Evolutionary conservation across 1,140 invertebrate genomes (phyloP), one percentile per base, ranked within the genome.

Genomic region (Magallana gigas): DNA sequence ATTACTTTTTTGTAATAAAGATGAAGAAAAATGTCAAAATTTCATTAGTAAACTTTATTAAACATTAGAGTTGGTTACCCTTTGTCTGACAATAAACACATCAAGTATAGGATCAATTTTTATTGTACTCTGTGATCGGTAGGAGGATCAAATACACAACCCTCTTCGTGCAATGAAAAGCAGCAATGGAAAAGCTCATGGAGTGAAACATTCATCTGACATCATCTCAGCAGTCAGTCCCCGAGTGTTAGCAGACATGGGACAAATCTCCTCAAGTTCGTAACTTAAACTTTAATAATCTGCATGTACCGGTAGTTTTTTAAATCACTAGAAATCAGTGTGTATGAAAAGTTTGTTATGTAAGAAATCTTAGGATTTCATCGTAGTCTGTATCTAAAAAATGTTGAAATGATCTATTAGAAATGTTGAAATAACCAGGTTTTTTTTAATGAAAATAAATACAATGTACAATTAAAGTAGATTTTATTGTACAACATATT

Each of bases 71-170:
- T 48, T 48, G 36, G 36, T 48, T 48, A 48, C 5, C 36, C 36
- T 48, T 48, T 48, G 36, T 48, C 36, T 48, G 36, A 48, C 36
- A 48, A 48, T 48, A 5, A 48, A 48, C 36, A 48, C 36, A 48
- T 48, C 36, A 48, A 48, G 2, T 64, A 64, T 64, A 64, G 0
- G 18, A 64, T 64, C 62, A 64, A 64, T 64, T 14, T 18, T 64
- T 48, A 48, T 0, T 64, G 18, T 64, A 16, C 18, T 18, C 18
- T 60, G 7, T 86, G 2, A 14, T 83, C 86, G 91, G 23, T 62
- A 93, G 92, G 92, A 93, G 85, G 92, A 93, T 88, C 91, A 93
- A 56, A 85, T 93, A 62, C 92, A 90, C 81, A 90, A 91, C 60
- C 85, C 89, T 57, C 16, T 91, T 18, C 86, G 89, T n/a, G 85